Base-by-base conservation (phyloP, 2,888 invertebrate genomes). In the Tetropium fuscum region DNA sequence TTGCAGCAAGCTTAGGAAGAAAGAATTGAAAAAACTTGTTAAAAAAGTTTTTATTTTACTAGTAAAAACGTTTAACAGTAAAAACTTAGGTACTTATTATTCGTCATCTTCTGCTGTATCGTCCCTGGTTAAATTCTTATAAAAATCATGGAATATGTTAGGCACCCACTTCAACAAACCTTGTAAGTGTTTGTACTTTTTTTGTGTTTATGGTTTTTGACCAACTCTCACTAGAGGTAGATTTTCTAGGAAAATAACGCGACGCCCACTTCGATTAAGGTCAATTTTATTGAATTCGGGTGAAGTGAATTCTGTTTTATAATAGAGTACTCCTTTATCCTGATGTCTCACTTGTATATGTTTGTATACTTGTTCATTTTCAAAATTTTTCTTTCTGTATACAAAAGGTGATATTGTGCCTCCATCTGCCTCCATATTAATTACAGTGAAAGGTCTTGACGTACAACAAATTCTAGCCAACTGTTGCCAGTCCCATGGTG, bases 401-500 rank as follows among this genome's bases (percentile, higher is more conserved):
- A 43, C 19, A 25, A 27, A 53, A 13, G 53, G 53, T 15, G 53
- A 27, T 11, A 11, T 43, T 8, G 16, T 43, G 10, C 10, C 22
- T 36, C 47, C 55, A 10, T 8, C 2, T 34, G 22, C 15, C 10
- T 45, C 25, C 45, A 45, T 55, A 20, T 55, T 45, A n/a, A 45
- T 25, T n/a, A 55, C 45, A 16, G 36, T 55, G 25, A 55, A 55
- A 34, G 20, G 2, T 11, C 47, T 45, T 15, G 18, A 19, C 5
- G 3, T 18, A 47, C 47, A 20, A 36, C 48, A 48, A 7, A 49
- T n/a, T 11, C 49, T 19, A n/a, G 38, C 25, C 8, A 49, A n/a
- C 25, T 49, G 49, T 15, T 49, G 49, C 38, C 49, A 48, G 30
- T 27, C 27, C 27, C 27, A 27, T n/a, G n/a, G n/a, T n/a, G n/a